phyloP scores from a whole-genome alignment of 1,140 invertebrate genomes.

The Procambarus virginalis region DNA sequence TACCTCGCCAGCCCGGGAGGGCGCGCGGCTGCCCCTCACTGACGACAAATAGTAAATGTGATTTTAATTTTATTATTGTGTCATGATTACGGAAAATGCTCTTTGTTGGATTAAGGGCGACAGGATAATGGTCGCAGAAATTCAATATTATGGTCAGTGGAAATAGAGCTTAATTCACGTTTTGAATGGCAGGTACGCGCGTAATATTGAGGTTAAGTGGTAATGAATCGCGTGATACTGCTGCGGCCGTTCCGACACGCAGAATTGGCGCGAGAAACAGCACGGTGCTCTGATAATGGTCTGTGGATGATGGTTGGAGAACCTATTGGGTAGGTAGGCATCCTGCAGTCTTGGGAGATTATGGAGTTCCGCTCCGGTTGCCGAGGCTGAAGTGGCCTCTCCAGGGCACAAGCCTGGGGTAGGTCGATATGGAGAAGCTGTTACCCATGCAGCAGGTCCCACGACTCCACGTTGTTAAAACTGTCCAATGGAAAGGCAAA shows the following conservation, averaged over 20 bases:
- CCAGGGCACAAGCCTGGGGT: too few relatives aligned
- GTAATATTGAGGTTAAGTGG: neutral
- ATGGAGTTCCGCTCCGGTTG: too few relatives aligned
- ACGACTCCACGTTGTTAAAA: too few relatives aligned
- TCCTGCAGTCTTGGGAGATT: too few relatives aligned
- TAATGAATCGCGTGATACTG: neutral
- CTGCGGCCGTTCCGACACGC: neutral
- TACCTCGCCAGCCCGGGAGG: neutral
- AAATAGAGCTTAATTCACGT: neutral
- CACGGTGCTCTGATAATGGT: too few relatives aligned
- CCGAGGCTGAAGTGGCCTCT: too few relatives aligned
- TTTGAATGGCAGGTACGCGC: neutral
- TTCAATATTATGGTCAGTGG: neutral
- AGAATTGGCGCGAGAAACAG: neutral
- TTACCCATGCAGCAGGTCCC: too few relatives aligned
- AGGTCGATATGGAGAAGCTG: too few relatives aligned
- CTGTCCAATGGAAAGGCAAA: too few relatives aligned
- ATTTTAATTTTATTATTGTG: slow-evolving; percentile 5
- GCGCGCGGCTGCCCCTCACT: neutral
- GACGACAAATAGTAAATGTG: neutral
- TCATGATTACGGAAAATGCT: slow-evolving; percentile 3
- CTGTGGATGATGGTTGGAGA: too few relatives aligned
- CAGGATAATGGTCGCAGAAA: neutral
- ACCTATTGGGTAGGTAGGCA: too few relatives aligned
- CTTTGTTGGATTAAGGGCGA: slow-evolving; percentile 2